These are phyloP conservation scores for Patagioenas fasciata DNA, from an alignment of 2,113 vertebrate species.

Conservation along the genomic window DNA sequence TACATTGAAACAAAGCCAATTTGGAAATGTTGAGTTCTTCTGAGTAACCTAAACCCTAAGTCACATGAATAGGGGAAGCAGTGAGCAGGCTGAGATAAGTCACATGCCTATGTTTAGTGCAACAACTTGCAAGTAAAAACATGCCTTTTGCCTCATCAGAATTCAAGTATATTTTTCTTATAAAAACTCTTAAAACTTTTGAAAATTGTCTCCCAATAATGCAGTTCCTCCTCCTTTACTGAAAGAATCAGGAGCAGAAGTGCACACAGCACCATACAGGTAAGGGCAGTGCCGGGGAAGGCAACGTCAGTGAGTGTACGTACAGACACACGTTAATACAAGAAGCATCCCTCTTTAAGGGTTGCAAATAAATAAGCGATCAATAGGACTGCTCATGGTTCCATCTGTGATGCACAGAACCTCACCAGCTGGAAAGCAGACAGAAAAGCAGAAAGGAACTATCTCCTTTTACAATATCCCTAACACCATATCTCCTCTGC, in stretches of 20 bases:
- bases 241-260: background rate
- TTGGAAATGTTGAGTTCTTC: slow-evolving; percentile 39
- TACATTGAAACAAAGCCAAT: background rate
- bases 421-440: background rate
- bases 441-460: background rate
- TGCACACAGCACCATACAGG: background rate
- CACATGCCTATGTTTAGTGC: slow-evolving; percentile 29
- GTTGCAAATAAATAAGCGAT: background rate
- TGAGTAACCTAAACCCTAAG: slow-evolving; percentile 4
- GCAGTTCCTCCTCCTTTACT: background rate
- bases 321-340: background rate
- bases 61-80: slow-evolving; percentile 50
- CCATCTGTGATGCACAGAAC: background rate
- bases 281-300: background rate
- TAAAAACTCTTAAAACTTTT: background rate
- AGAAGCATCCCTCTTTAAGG: background rate
- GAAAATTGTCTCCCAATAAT: background rate
- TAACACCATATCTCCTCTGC: accelerated
- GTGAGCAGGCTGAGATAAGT: slow-evolving; percentile 17
- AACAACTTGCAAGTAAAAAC: background rate
- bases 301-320: background rate
- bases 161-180: background rate
- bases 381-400: background rate
- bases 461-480: background rate
- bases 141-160: background rate